These are phyloP conservation scores for Apteryx owenii DNA, from an alignment of 2,113 vertebrate genomes.

Conservation along the genomic window DNA sequence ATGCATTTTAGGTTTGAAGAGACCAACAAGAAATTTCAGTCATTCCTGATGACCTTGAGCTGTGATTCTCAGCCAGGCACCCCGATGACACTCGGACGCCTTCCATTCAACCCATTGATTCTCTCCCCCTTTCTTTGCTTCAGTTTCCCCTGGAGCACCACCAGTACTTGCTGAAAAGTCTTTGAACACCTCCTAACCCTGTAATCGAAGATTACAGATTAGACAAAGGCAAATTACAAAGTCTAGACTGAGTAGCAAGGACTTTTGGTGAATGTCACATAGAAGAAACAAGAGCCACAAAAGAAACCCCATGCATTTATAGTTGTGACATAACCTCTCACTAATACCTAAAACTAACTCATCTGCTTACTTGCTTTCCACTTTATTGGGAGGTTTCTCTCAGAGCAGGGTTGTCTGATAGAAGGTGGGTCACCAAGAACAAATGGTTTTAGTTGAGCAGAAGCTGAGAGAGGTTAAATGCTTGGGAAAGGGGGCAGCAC, in stretches of 20 bases:
- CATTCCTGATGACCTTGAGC: not conserved
- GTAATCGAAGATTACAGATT: not conserved
- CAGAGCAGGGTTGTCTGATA: not conserved
- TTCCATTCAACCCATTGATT: not conserved
- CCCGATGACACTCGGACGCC: not conserved
- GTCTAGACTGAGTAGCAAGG: not conserved
- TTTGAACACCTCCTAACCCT: not conserved
- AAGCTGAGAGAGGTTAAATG: not conserved
- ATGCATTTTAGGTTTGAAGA: not conserved
- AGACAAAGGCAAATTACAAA: not conserved
- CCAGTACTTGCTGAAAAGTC: not conserved
- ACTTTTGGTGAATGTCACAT: not conserved
- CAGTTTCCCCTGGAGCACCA: not conserved
- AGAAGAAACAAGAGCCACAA: not conserved
- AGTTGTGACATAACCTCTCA: not conserved
- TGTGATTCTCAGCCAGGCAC: not conserved
- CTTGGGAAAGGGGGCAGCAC: not conserved
- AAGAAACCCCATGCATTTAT: not conserved
- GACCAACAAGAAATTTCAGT: not conserved
- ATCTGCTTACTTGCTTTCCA: not conserved
- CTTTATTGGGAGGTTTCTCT: not conserved
- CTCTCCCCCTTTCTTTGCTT: not conserved
- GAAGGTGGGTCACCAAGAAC: not conserved
- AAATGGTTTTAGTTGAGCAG: not conserved
- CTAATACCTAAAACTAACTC: not conserved